Conservation (phyloP, 2,797 vertebrate genomes). For the Anniella stebbinsi region DNA sequence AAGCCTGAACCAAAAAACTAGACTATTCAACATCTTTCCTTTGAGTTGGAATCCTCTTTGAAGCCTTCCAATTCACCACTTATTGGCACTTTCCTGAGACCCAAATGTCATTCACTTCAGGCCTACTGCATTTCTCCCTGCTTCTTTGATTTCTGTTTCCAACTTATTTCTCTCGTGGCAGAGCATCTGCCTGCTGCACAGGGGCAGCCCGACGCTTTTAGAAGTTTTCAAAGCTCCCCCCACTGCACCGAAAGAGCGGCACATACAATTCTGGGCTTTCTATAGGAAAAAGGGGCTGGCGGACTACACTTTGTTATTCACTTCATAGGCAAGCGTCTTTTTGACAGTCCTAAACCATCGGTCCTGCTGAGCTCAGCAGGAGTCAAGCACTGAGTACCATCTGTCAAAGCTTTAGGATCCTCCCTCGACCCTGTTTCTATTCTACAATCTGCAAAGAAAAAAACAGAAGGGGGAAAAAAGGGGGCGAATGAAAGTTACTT, state of each 20-base stretch:
- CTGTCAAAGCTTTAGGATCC: conserved; percentile 91
- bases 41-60: conserved; percentile 56
- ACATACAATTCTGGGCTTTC: conserved; percentile 87
- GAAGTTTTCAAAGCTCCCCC: conserved; percentile 68
- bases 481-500: conserved; percentile 65
- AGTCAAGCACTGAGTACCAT: conserved; percentile 94
- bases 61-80: conserved; percentile 46
- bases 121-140: conserved; percentile 68
- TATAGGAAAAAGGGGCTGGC: conserved; percentile 90
- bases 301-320: conserved; percentile 93
- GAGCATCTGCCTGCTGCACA: conserved; percentile 54
- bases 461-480: conserved; percentile 16
- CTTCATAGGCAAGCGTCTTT: conserved; percentile 95
- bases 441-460: conserved; percentile 72
- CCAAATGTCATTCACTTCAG: conserved; percentile 49
- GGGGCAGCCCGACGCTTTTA: conserved; percentile 52
- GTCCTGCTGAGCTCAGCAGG: conserved; percentile 97
- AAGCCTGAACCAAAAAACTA: background rate
- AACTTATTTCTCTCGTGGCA: conserved; percentile 60
- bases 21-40: conserved; percentile 10
- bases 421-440: conserved; percentile 53
- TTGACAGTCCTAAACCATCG: conserved; percentile 96
- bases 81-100: conserved; percentile 39
- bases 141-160: conserved; percentile 62
- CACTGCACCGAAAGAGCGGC: conserved; percentile 63